phyloP scores from a whole-genome alignment of 1,140 invertebrate genomes.

The Acyrthosiphon pisum region DNA sequence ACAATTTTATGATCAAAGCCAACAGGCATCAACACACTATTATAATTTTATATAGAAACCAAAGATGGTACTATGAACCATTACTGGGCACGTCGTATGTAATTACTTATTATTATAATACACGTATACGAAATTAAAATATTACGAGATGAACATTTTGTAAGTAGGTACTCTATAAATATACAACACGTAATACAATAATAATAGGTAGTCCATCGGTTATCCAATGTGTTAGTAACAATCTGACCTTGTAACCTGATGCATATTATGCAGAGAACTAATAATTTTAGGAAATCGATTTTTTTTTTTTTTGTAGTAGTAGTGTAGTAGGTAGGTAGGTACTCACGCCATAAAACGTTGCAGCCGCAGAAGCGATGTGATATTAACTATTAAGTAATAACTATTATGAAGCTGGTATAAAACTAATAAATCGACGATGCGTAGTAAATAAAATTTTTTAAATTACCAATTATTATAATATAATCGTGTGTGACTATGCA shows the following conservation, averaged over 20 bases:
- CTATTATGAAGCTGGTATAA: not conserved
- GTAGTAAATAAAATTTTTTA: not conserved
- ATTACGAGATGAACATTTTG: not conserved
- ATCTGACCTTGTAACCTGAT: not conserved
- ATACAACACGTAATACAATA: not conserved
- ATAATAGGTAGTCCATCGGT: not conserved
- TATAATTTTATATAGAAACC: not conserved
- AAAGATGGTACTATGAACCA: not conserved
- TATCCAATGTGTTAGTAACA: not conserved
- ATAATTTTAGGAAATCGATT: not conserved
- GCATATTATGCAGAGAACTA: not conserved
- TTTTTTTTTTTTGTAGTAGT: not conserved
- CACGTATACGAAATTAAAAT: not conserved
- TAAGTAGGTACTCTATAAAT: not conserved
- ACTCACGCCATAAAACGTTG: not conserved
- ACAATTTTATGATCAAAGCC: not conserved
- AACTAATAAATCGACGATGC: not conserved
- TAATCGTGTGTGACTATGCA: not conserved
- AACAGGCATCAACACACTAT: not conserved
- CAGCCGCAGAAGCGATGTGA: not conserved
- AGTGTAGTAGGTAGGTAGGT: not conserved
- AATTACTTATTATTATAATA: not conserved
- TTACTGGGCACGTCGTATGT: not conserved
- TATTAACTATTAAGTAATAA: not conserved
- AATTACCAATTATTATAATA: not conserved